Evolutionary conservation across 2,113 vertebrate species (phyloP), one percentile per base, ranked within the genome.

Genomic region (Gobio gobio): DNA sequence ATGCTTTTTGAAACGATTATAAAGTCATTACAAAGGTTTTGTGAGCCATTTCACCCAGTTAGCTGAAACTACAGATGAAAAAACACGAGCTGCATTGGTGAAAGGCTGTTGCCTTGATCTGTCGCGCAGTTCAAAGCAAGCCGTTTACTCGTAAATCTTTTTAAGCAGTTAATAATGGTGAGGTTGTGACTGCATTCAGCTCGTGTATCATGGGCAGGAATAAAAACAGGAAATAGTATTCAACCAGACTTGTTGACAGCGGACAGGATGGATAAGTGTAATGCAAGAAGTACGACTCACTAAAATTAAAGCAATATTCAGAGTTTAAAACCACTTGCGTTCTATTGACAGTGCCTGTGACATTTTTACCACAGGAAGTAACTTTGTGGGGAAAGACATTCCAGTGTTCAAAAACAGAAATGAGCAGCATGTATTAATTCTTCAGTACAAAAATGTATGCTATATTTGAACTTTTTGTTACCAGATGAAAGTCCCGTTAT

Each of bases 1-100:
- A 54, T 74, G 82, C 66, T 83, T 79, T 87, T 86, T 61, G 54
- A 86, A 83, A 83, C 33, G 74, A 33, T 78, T 63, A 61, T 70
- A 78, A 86, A 83, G 70, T 70, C 75, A 64, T 54, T 79, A 64
- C 77, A 45, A 22, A 43, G 64, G 3, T 75, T 61, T 68, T 51
- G 68, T n/a, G 29, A 83, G 81, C 80, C 47, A 43, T 87, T 74
- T 56, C 24, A 36, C 18, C 26, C 36, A 13, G 74, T 54, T 51
- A 24, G 66, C 68, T 10, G 33, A 43, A 43, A 24, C 12, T n/a
- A 40, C 29, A 36, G 47, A 75, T 2, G 36, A 40, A 75, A 54
- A 75, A 8, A 24, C 70, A 47, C 24, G 6, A 73, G 10, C 36
- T 22, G 22, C 7, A 6, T 33, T 36, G 29, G 51, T 12, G 29